Conservation (phyloP, 2,113 vertebrate genomes). For the Solea senegalensis region DNA sequence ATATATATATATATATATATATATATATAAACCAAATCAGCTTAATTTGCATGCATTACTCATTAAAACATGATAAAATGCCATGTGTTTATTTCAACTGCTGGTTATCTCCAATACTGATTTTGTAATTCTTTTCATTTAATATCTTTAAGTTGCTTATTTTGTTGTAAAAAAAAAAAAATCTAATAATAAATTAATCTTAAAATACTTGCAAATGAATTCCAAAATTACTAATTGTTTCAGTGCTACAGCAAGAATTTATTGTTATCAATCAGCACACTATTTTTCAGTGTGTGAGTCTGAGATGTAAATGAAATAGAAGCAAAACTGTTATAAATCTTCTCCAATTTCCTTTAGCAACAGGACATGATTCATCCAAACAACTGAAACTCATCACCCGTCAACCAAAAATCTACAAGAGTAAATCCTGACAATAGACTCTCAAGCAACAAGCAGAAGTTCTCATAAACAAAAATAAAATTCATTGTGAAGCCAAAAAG, state of each 20-base stretch:
- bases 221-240: too few species aligned
- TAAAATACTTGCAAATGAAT: not conserved
- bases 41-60: too few species aligned
- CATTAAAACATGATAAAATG: too few species aligned
- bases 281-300: too few species aligned
- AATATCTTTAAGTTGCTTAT: not conserved
- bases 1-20: too few species aligned
- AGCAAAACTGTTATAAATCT: not conserved
- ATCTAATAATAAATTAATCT: not conserved
- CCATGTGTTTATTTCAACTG: not conserved
- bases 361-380: not conserved
- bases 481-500: not conserved
- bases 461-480: not conserved
- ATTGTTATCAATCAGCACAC: too few species aligned
- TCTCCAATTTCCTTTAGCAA: not conserved
- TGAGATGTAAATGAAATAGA: not conserved
- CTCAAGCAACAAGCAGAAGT: too few species aligned
- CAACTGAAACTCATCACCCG: not conserved
- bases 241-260: too few species aligned
- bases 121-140: not conserved
- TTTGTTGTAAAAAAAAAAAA: not conserved
- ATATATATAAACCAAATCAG: too few species aligned
- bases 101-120: too few species aligned
- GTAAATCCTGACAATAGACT: not conserved
- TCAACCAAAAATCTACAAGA: not conserved